Percentiles rank a stretch among this genome's conserved stretches.
Evolutionary conservation across 2,113 vertebrate genomes (phyloP).

Genomic region (Sialia sialis): DNA sequence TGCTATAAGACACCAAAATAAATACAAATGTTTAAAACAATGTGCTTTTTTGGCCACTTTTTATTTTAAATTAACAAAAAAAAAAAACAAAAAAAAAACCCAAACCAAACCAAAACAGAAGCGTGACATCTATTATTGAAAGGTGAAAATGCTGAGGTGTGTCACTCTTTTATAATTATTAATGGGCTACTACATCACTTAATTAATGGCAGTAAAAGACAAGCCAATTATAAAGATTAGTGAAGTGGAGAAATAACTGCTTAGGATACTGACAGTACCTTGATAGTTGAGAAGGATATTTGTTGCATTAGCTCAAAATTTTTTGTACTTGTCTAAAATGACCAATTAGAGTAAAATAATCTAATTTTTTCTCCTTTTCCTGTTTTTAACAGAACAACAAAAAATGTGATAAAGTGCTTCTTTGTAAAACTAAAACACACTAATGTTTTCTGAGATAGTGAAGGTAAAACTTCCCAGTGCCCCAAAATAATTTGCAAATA

Average conservation of each 20-base stretch:
- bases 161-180: slow-evolving; percentile 84
- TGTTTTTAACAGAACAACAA: background rate
- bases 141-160: slow-evolving; percentile 85
- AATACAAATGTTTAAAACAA: slow-evolving; percentile 35
- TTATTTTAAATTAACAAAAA: slow-evolving; percentile 2
- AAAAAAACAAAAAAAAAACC: too few relatives aligned
- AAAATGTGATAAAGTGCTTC: background rate
- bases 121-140: slow-evolving; percentile 77
- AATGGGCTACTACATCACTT: slow-evolving; percentile 95
- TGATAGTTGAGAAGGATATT: slow-evolving; percentile 79
- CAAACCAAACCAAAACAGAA: background rate
- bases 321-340: slow-evolving; percentile 11
- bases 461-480: slow-evolving; percentile 16
- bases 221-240: slow-evolving; percentile 98
- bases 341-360: background rate
- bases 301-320: slow-evolving; percentile 64
- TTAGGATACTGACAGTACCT: slow-evolving; percentile 82
- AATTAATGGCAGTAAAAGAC: slow-evolving; percentile 98
- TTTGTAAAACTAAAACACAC: background rate
- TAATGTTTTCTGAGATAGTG: background rate
- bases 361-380: background rate
- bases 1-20: slow-evolving; percentile 82
- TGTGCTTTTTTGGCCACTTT: slow-evolving; percentile 22
- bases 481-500: slow-evolving; percentile 51
- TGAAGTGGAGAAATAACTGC: slow-evolving; percentile 94